Conservation (phyloP, 2,113 vertebrate genomes). For the Semicossyphus pulcher region DNA sequence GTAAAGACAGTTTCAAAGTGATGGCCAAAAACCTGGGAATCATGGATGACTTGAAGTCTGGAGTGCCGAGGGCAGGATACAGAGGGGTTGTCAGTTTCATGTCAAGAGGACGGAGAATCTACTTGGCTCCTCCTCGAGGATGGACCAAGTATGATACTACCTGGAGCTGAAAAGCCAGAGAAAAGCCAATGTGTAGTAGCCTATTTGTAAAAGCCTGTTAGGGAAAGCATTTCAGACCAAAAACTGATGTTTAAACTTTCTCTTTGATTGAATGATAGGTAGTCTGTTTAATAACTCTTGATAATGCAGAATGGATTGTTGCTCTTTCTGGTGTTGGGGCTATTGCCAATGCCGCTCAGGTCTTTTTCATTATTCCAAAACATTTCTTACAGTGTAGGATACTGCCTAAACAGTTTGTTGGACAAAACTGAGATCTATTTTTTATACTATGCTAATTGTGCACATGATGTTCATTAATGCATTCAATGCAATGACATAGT, state of each 20-base stretch:
- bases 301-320: conserved; percentile 27
- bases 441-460: conserved; percentile 64
- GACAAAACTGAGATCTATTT: conserved; percentile 69
- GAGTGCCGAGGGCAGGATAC: conserved; percentile 92
- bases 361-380: conserved; percentile 57
- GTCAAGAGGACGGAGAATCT: conserved; percentile 88
- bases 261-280: conserved; percentile 14
- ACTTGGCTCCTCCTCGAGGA: conserved; percentile 88
- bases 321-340: conserved; percentile 15
- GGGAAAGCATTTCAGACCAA: conserved; percentile 62
- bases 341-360: conserved; percentile 72
- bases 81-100: conserved; percentile 91
- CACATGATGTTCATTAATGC: conserved; percentile 57
- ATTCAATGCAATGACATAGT: conserved; percentile 55
- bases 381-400: conserved; percentile 28
- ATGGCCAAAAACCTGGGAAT: conserved; percentile 90
- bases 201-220: conserved; percentile 8
- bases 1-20: conserved; percentile 90
- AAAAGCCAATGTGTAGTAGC: neutral
- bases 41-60: conserved; percentile 97
- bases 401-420: conserved; percentile 29
- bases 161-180: conserved; percentile 85
- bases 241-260: conserved; percentile 37
- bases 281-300: neutral
- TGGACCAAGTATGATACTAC: conserved; percentile 91